Evolutionary conservation across 2,888 invertebrate genomes (phyloP).

Genomic region (Hypolimnas misippus): DNA sequence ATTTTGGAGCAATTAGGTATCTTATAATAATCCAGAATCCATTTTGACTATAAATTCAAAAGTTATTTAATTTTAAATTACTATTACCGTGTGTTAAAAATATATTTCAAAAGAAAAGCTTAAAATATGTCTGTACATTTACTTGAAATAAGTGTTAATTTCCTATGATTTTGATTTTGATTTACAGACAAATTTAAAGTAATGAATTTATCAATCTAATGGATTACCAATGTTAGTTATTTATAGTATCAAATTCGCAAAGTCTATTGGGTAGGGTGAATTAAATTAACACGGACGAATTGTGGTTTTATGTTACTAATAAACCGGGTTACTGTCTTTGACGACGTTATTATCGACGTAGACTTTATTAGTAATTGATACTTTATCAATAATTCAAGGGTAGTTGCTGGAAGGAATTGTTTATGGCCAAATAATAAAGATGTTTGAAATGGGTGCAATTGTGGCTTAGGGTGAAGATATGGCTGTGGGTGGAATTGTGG

Average conservation of each 20-base stretch:
- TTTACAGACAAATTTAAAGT: too few relatives aligned
- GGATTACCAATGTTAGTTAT: neutral
- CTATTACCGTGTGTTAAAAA: too few relatives aligned
- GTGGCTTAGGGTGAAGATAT: neutral
- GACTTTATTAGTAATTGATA: conserved; percentile 46
- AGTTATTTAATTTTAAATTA: too few relatives aligned
- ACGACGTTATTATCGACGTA: conserved; percentile 36
- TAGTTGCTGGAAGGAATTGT: conserved; percentile 3
- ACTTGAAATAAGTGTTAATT: too few relatives aligned
- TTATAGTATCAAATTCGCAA: conserved; percentile 9
- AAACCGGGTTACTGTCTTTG: conserved; percentile 36
- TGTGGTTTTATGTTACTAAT: conserved; percentile 36
- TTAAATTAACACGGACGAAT: conserved; percentile 23
- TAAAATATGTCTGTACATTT: too few relatives aligned
- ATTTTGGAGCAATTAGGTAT: too few relatives aligned
- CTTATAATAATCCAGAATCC: too few relatives aligned
- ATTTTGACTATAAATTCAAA: too few relatives aligned
- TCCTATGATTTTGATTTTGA: neutral
- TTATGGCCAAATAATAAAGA: conserved; percentile 2
- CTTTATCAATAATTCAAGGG: conserved; percentile 17
- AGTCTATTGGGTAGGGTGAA: conserved; percentile 17
- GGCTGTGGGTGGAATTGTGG: too few relatives aligned
- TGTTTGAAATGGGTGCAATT: neutral
- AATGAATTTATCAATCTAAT: neutral
- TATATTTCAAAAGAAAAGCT: too few relatives aligned